phyloP scores from a whole-genome alignment of 2,113 vertebrate genomes.

The Microcebus lehilahytsara region DNA sequence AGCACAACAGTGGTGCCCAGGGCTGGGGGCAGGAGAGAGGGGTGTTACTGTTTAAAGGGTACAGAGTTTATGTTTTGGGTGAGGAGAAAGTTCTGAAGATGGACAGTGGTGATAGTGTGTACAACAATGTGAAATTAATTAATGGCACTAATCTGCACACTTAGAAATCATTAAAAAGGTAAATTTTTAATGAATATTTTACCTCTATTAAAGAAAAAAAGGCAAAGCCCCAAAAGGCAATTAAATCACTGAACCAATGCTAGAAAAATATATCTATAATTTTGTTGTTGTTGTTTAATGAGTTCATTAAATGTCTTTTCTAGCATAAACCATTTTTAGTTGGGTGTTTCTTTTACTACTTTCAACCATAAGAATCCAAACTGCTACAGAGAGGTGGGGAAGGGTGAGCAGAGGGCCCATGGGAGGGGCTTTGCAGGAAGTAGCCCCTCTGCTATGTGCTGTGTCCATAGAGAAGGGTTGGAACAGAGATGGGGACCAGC shows the following conservation, averaged over 20 bases:
- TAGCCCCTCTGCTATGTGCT: neutral
- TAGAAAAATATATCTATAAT: neutral
- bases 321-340: neutral
- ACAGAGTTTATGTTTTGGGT: neutral
- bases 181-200: neutral
- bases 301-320: constrained; percentile 56
- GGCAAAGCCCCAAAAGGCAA: neutral
- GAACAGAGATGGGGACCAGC: neutral
- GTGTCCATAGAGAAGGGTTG: neutral
- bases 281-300: neutral
- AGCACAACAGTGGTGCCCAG: too few relatives aligned
- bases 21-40: too few relatives aligned
- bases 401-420: neutral
- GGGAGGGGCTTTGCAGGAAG: neutral
- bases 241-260: neutral
- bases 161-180: neutral
- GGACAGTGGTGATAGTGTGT: neutral
- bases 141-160: neutral
- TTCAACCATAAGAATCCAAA: neutral
- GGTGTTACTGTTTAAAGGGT: neutral
- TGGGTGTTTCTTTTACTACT: constrained; percentile 49
- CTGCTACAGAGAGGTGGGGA: neutral
- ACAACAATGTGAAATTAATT: neutral
- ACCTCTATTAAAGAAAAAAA: neutral
- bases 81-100: neutral